These are phyloP conservation scores for Morelia viridis DNA, from an alignment of 2,797 vertebrate genomes.

Conservation along the genomic window DNA sequence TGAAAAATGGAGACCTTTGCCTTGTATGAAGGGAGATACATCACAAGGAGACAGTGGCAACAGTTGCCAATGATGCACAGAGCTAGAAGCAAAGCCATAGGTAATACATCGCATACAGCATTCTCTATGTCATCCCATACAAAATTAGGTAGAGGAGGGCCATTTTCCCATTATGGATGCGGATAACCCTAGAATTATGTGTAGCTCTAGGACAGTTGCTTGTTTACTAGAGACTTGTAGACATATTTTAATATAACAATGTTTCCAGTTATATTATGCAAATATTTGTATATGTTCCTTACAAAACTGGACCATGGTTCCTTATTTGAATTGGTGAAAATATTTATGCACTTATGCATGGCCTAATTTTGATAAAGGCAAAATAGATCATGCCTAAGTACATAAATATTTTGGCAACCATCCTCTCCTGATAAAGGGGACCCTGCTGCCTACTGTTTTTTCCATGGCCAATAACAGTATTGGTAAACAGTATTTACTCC, in stretches of 20 bases:
- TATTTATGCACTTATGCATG: background rate
- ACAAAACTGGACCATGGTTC: background rate
- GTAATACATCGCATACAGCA: background rate
- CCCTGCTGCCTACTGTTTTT: background rate
- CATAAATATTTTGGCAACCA: background rate
- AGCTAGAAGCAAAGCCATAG: background rate
- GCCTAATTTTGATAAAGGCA: background rate
- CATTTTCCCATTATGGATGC: background rate
- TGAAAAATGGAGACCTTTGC: background rate
- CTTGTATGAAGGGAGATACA: background rate
- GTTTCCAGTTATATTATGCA: background rate
- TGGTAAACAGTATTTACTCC: background rate
- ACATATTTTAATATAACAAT: background rate
- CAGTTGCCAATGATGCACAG: background rate
- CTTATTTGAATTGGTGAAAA: background rate
- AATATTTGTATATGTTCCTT: background rate
- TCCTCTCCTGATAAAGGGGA: background rate
- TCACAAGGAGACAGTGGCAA: background rate
- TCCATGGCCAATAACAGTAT: background rate
- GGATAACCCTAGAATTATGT: background rate
- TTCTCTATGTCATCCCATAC: background rate
- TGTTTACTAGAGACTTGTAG: background rate
- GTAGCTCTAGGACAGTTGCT: background rate
- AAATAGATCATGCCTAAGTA: background rate
- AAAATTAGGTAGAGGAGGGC: background rate